phyloP scores from a whole-genome alignment of 2,888 invertebrate species.

The Allacma fusca region DNA sequence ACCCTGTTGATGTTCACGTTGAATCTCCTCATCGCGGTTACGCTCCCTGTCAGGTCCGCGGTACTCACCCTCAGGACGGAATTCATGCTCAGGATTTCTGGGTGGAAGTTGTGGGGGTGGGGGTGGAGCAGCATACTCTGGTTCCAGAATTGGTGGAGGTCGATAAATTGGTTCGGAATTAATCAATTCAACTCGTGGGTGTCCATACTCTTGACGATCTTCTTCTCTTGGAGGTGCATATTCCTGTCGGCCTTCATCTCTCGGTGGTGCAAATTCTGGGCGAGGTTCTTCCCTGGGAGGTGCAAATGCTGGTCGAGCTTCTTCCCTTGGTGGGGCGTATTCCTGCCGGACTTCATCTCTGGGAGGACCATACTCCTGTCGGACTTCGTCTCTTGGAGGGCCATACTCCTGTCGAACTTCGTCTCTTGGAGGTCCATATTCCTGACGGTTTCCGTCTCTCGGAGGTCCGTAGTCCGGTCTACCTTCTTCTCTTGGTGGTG shows the following conservation, averaged over 20 bases:
- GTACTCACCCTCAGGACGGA: neutral
- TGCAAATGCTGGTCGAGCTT: neutral
- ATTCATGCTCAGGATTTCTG: constrained; percentile 5
- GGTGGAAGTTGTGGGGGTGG: neutral
- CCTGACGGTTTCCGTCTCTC: neutral
- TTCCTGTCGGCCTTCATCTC: neutral
- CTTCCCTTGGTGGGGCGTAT: neutral
- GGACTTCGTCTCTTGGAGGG: neutral
- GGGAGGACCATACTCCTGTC: neutral
- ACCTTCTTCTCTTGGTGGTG: neutral
- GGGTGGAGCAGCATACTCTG: constrained; percentile 9
- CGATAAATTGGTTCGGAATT: constrained; percentile 23
- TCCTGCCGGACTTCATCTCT: neutral
- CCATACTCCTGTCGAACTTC: neutral
- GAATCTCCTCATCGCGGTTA: neutral
- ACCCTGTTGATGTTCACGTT: constrained; percentile 7
- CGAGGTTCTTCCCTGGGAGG: neutral
- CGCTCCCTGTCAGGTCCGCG: neutral
- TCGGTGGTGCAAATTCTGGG: too few relatives aligned
- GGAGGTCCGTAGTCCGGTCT: neutral
- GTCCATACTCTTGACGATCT: neutral
- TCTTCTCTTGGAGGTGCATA: neutral
- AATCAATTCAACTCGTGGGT: neutral
- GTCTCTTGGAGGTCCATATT: neutral
- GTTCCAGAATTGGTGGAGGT: constrained; percentile 8